A percentile compares a stretch with the other conserved stretches of the same genome.
These are phyloP conservation scores for Silurus lanzhouensis DNA, from an alignment of 2,797 vertebrate species.

Conservation along the genomic window DNA sequence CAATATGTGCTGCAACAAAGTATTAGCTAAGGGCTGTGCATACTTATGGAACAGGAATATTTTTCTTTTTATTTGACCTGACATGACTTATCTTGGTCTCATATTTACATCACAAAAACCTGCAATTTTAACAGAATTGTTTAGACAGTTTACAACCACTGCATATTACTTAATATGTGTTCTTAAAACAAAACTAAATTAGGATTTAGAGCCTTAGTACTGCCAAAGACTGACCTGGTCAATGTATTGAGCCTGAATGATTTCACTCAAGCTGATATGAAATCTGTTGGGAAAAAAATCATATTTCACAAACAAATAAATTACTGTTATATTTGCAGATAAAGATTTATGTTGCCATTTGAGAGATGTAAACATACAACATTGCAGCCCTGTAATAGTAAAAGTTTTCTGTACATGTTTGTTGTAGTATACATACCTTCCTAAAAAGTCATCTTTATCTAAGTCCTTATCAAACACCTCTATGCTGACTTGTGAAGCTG, in stretches of 20 bases:
- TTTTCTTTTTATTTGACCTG: neutral
- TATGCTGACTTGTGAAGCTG: slow-evolving; percentile 80
- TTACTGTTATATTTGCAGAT: neutral
- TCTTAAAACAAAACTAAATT: neutral
- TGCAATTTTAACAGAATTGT: neutral
- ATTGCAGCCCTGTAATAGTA: neutral
- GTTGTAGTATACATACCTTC: slow-evolving; percentile 74
- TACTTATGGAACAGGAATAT: neutral
- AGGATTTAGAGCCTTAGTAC: slow-evolving; percentile 2
- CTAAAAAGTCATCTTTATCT: slow-evolving; percentile 89
- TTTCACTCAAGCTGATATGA: slow-evolving; percentile 74
- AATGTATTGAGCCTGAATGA: slow-evolving; percentile 75
- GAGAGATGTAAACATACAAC: neutral
- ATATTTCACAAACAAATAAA: neutral
- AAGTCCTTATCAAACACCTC: slow-evolving; percentile 89
- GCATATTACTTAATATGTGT: neutral
- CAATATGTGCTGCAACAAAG: neutral
- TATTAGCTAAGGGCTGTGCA: neutral
- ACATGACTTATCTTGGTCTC: neutral
- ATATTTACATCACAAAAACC: neutral
- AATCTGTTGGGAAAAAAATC: slow-evolving; percentile 65
- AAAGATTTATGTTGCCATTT: neutral
- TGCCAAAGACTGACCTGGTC: slow-evolving; percentile 75
- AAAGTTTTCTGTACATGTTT: neutral
- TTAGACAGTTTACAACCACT: neutral